Conservation (phyloP, 2,113 vertebrate species). For the Sarotherodon lohbergeri region DNA sequence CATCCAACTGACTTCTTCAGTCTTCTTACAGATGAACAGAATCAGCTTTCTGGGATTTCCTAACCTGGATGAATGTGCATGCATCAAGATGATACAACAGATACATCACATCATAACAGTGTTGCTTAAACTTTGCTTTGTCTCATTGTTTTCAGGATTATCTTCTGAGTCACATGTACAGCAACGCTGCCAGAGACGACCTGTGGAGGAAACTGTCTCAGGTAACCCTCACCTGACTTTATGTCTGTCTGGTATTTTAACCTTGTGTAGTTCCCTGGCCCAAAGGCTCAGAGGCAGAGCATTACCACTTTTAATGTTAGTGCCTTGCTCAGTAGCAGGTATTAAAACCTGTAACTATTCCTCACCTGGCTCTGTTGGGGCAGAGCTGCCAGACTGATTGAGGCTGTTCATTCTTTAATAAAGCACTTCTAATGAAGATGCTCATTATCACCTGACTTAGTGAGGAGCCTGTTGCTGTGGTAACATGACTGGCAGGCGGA, state of each 20-base stretch:
- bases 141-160: conserved; percentile 79
- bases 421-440: not conserved
- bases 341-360: not conserved
- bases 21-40: not conserved
- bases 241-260: not conserved
- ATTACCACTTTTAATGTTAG: not conserved
- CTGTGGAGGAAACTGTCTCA: conserved; percentile 89
- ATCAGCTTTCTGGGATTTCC: not conserved
- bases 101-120: not conserved
- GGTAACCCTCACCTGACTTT: conserved; percentile 67
- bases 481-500: not conserved
- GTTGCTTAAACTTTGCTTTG: not conserved
- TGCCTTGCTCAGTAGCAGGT: not conserved
- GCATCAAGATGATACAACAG: not conserved
- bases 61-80: not conserved
- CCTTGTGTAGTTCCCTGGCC: not conserved
- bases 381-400: not conserved
- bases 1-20: not conserved
- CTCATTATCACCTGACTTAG: not conserved
- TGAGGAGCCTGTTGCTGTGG: conserved; percentile 9
- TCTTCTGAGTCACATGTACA: conserved; percentile 90
- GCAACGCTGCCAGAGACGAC: conserved; percentile 91
- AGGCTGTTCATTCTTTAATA: not conserved
- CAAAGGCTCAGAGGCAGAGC: not conserved
- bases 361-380: not conserved